phyloP scores from a whole-genome alignment of 2,113 vertebrate genomes.

The Brachionichthys hirsutus region DNA sequence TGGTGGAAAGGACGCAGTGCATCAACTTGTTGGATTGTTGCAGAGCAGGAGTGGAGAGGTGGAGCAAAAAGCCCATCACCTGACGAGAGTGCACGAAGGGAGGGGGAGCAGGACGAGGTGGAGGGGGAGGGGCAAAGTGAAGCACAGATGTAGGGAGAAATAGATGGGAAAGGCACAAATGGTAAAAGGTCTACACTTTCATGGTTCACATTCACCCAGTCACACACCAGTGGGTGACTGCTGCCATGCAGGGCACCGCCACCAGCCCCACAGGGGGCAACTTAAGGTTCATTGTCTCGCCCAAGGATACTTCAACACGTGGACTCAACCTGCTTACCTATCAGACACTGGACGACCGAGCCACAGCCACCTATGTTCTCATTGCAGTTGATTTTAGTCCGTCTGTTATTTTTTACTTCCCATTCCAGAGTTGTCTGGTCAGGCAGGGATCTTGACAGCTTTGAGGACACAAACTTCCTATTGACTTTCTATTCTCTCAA shows the following conservation, averaged over 20 bases:
- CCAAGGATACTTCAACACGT: too few species aligned
- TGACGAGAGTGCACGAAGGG: background rate
- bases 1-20: slow-evolving; percentile 35
- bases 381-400: slow-evolving; percentile 65
- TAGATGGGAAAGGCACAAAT: too few species aligned
- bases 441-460: background rate
- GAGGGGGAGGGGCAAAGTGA: slow-evolving; percentile 9
- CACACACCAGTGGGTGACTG: background rate
- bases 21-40: slow-evolving; percentile 9
- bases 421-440: slow-evolving; percentile 14
- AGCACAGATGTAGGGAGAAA: background rate
- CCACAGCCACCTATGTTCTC: slow-evolving; percentile 55
- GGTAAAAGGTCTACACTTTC: too few species aligned
- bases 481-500: slow-evolving; percentile 43
- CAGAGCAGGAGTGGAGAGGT: slow-evolving; percentile 3
- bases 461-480: slow-evolving; percentile 9
- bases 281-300: too few species aligned
- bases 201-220: background rate
- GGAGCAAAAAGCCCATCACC: background rate
- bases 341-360: too few species aligned
- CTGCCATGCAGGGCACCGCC: too few species aligned
- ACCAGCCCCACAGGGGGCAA: too few species aligned
- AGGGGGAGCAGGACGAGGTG: background rate
- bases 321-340: too few species aligned
- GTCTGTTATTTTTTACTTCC: slow-evolving; percentile 25